A percentile compares a stretch with the other conserved stretches of the same genome.
Evolutionary conservation across 2,797 vertebrate genomes (phyloP).

Genomic region (Merluccius polli): DNA sequence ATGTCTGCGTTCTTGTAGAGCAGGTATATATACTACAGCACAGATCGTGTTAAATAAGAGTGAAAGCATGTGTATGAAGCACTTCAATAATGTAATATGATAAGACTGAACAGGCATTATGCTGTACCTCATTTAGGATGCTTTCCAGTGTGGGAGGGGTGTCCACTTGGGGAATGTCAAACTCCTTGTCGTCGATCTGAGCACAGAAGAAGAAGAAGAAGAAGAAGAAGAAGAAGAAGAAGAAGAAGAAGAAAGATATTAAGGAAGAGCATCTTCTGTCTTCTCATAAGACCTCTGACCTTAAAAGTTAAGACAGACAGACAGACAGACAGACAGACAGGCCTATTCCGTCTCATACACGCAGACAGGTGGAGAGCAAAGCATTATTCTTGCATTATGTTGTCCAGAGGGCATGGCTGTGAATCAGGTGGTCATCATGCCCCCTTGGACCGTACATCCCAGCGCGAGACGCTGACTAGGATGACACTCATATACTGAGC

Average conservation of each 20-base stretch:
- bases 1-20: neutral
- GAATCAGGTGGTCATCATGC: too few relatives aligned
- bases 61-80: neutral
- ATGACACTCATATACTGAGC: too few relatives aligned
- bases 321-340: neutral
- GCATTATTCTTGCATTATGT: too few relatives aligned
- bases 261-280: neutral
- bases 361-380: neutral
- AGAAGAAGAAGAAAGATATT: slow-evolving; percentile 6
- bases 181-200: slow-evolving; percentile 97
- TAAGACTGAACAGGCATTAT: too few relatives aligned
- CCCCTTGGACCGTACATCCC: too few relatives aligned
- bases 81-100: too few relatives aligned
- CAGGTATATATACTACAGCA: neutral
- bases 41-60: neutral
- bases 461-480: too few relatives aligned
- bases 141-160: slow-evolving; percentile 96
- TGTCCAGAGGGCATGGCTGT: too few relatives aligned
- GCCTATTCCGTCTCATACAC: neutral
- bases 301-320: neutral
- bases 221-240: slow-evolving; percentile 9
- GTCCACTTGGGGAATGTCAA: slow-evolving; percentile 97
- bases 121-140: slow-evolving; percentile 90
- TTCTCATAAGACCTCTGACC: neutral
- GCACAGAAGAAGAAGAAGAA: slow-evolving; percentile 10